Evolutionary conservation across 2,888 invertebrate genomes (phyloP), one percentile per base, ranked within the genome.

Genomic region (Leptura quadrifasciata): DNA sequence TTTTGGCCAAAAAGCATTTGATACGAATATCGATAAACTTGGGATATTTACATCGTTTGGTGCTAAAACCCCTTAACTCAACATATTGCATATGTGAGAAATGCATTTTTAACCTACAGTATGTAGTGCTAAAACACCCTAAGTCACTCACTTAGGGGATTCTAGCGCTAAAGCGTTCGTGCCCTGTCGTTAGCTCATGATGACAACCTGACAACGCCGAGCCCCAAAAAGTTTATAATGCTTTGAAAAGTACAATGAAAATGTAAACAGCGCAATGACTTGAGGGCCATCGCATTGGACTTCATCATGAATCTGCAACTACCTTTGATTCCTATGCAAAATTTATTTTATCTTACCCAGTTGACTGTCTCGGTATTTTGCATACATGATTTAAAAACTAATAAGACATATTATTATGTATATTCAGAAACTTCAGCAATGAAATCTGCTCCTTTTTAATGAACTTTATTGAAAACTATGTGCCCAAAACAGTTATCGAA

Each of bases 251-350:
- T 52, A 52, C 52, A n/a, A 12, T 4, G 12, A 52, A 3, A 52
- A 12, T 52, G 52, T 52, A 52, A 52, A n/a, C 6, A 52, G 12
- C 52, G 52, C 12, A 12, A 52, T 52, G 52, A 52, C 12, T 3
- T 52, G 4, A 12, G 52, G 12, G 24, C 21, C 20, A 20, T 58
- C 8, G 20, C 5, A 18, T 58, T 58, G 20, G 58, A 58, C 58
- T 58, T 21, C 58, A 58, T 58, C 21, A 3, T 5, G 31, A 58
- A 24, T 24, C 20, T 58, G 9, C 58, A 20, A 3, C 58, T 58
- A 21, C 58, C 58, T 9, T 58, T 24, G 21, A 58, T 58, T 58
- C 58, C 58, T 15, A 4, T 58, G 20, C 58, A 58, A 58, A 21
- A 58, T 24, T 21, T 58, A 10, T 58, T 58, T 24, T 20, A 57